A percentile compares a stretch with the other conserved stretches of the same genome.
Conservation (phyloP, 2,888 invertebrate species). For the Crossocerus cetratus region DNA sequence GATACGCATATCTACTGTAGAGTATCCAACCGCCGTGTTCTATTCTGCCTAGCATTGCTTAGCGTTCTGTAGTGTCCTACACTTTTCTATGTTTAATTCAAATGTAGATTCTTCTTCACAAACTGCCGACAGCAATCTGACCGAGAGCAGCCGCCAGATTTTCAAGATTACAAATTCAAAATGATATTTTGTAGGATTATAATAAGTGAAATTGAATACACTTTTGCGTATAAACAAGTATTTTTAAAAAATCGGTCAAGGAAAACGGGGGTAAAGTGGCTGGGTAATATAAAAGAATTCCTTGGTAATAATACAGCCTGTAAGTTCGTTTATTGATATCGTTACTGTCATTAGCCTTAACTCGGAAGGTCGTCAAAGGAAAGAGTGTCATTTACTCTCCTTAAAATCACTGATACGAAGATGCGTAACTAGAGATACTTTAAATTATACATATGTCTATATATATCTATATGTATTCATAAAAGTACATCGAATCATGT, state of each 20-base stretch:
- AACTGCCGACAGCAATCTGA: too few relatives aligned
- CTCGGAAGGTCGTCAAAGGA: constrained; percentile 48
- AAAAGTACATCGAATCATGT: constrained; percentile 56
- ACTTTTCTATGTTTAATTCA: too few relatives aligned
- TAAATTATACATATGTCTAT: constrained; percentile 44
- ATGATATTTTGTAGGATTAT: too few relatives aligned
- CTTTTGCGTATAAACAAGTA: background rate
- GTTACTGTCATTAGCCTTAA: constrained; percentile 63
- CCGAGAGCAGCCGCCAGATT: background rate
- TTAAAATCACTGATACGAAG: constrained; percentile 52
- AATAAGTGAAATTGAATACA: too few relatives aligned
- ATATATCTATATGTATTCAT: constrained; percentile 7
- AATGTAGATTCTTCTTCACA: too few relatives aligned
- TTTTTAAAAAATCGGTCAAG: background rate
- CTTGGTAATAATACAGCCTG: constrained; percentile 59
- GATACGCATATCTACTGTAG: too few relatives aligned
- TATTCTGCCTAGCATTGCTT: too few relatives aligned
- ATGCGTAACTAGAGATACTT: constrained; percentile 39
- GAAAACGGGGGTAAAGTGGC: background rate
- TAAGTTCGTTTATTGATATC: constrained; percentile 65
- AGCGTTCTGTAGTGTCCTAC: too few relatives aligned
- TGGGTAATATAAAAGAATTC: constrained; percentile 14
- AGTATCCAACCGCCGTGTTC: too few relatives aligned
- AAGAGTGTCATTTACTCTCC: constrained; percentile 35
- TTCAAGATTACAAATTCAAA: too few relatives aligned